Base-by-base conservation (phyloP, 2,888 invertebrate genomes). In the Parnassius glacialis region DNA sequence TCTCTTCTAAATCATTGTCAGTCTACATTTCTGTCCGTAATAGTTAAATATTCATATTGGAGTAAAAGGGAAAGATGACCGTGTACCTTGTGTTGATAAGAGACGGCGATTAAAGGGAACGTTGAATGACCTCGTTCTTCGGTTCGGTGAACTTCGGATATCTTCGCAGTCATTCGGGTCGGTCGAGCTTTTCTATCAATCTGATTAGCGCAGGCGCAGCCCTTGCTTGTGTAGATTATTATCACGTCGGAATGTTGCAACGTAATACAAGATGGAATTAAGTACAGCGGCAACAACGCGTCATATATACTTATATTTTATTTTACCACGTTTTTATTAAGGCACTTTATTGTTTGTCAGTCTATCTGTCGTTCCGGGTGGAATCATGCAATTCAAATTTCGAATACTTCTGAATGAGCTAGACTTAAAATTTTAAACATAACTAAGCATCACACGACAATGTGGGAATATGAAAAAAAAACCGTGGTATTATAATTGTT, bases 41-140 rank as follows among this genome's bases (percentile, higher is more conserved):
- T 76, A 79, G 75, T 76, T 76, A 75, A 80, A 80, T 84, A 84
- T 84, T 84, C 80, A 84, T 79, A 70, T 64, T 60, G 62, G 81
- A 74, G 76, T 54, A 73, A 87, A 69, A 68, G 74, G 71, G 83
- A 84, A 61, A 66, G 75, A 66, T 70, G 69, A 80, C 69, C 65
- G 65, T 65, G 59, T 55, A 64, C 61, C 67, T 61, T 70, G 70
- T 56, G 87, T 78, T 75, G 80, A 82, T 84, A 87, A 85, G 79
- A 75, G 85, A 89, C 78, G 73, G 81, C 80, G 80, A 82, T 83
- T 81, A 83, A 79, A 80, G 74, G 77, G 78, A 84, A 80, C 87
- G 85, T 81, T 81, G 83, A 85, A 85, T 85, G 87, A 88, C 84
- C 83, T 84, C 78, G 75, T 73, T 76, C 69, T 68, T 58, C 50